Evolutionary conservation across 1,140 invertebrate genomes (phyloP), one percentile per base, ranked within the genome.

Genomic region (Chironomus striatipennis): DNA sequence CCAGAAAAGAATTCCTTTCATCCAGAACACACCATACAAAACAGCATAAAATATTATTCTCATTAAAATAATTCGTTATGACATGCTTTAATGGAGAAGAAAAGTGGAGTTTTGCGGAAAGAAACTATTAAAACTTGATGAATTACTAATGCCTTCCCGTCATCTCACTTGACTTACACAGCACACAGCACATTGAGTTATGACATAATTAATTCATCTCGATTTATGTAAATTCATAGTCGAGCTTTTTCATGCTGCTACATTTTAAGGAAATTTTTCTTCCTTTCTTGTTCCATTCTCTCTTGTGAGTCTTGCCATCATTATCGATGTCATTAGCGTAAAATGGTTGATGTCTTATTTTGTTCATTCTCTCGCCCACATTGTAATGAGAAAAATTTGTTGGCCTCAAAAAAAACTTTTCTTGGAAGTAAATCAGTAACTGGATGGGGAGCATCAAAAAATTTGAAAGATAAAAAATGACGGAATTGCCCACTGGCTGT

Each of bases 141-240:
- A 57, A 57, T 57, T 57, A 57, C 12, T 57, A 57, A 57, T 57
- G 47, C 12, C 47, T 57, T 57, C 12, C 12, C n/a, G 12, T 12
- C 47, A 15, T 57, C n/a, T 5, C n/a, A n/a, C 47, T 57, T 57
- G 47, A n/a, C n/a, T 57, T n/a, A 57, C n/a, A n/a, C 47, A 12
- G 47, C 47, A 12, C 12, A n/a, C 12, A 57, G n/a, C 47, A n/a
- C n/a, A 57, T 57, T 57, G 47, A 57, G n/a, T 57, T 57, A 57
- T 57, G 47, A 57, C 47, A 57, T 57, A 57, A 57, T 57, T 57
- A 57, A 57, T 57, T 57, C 47, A 57, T 7, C 47, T 57, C 47
- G 47, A 57, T 57, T 57, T 57, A n/a, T 57, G 47, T 57, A 57
- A 57, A 57, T 57, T 57, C 47, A n/a, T n/a, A 15, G 47, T 57